Evolutionary conservation across 2,113 vertebrate species (phyloP), one percentile per base, ranked within the genome.

Genomic region (Ochotona curzoniae): DNA sequence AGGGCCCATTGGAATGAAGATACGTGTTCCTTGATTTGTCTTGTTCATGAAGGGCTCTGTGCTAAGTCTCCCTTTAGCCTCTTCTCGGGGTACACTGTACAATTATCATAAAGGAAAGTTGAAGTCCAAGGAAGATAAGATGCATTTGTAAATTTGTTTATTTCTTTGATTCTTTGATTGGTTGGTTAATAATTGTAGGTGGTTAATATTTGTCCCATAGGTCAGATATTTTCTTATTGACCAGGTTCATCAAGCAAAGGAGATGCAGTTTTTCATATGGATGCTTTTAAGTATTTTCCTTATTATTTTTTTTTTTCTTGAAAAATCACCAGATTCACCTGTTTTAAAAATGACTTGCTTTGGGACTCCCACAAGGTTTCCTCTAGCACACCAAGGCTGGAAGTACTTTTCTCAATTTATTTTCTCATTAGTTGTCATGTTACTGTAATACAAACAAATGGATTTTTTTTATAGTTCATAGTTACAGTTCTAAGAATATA

Each of bases 151-250:
- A 30, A 35, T 85, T 47, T 70, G 12, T 70, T 74, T 92, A 17
- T 47, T 87, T 57, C 57, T 89, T 26, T 67, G 11, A n/a, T 84
- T 87, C 32, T 8, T 81, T 86, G 23, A 23, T 69, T 73, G 61
- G 3, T 82, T 75, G n/a, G 18, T 86, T 75, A 38, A 14, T 86
- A 85, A 74, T 74, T 79, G 1, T 86, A 69, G 8, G 38, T 85
- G 54, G n/a, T 47, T 67, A 93, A 44, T 73, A 74, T 86, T 93
- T 95, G 20, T 9, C 30, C 25, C 51, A 5, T 71, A 44, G 61
- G 5, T 87, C 49, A 17, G 23, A 70, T 86, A 79, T 63, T 87
- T 84, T 93, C 64, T 67, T 89, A 61, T 44, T 78, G 28, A 74
- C 66, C 38, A 35, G 3, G 1, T 86, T 96, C n/a, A 70, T 78